Percentiles rank a stretch among this genome's conserved stretches.
Conservation (phyloP, 2,888 invertebrate genomes). For the Euplagia quadripunctaria region DNA sequence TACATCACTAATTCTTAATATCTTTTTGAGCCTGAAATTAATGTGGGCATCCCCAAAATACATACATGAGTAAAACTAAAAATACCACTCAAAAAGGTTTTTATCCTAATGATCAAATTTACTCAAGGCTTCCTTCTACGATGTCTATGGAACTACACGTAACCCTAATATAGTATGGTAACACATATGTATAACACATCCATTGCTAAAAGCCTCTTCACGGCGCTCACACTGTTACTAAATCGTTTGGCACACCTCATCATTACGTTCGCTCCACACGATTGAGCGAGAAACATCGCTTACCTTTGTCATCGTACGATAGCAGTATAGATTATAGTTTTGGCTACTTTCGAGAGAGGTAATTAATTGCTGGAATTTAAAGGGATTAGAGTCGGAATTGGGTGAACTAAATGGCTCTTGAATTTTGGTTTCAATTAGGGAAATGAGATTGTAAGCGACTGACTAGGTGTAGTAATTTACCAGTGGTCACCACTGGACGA, state of each 20-base stretch:
- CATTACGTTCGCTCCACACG: background rate
- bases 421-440: background rate
- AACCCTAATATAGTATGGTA: too few species aligned
- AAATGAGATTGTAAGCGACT: background rate
- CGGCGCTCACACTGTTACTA: background rate
- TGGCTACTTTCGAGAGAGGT: background rate
- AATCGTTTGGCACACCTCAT: background rate
- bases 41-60: too few species aligned
- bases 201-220: too few species aligned
- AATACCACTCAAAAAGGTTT: too few species aligned
- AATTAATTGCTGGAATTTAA: background rate
- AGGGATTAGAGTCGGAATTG: background rate
- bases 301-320: background rate
- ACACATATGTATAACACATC: too few species aligned
- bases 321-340: background rate
- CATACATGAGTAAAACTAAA: too few species aligned
- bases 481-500: too few species aligned
- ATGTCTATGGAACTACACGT: too few species aligned
- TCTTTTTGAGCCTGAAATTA: too few species aligned
- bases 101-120: too few species aligned
- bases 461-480: background rate
- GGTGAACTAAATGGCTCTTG: background rate
- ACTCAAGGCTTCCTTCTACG: too few species aligned
- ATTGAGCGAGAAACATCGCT: background rate
- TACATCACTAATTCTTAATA: too few species aligned